Conservation (phyloP, 1,140 invertebrate species). For the Drosophila sp. region DNA sequence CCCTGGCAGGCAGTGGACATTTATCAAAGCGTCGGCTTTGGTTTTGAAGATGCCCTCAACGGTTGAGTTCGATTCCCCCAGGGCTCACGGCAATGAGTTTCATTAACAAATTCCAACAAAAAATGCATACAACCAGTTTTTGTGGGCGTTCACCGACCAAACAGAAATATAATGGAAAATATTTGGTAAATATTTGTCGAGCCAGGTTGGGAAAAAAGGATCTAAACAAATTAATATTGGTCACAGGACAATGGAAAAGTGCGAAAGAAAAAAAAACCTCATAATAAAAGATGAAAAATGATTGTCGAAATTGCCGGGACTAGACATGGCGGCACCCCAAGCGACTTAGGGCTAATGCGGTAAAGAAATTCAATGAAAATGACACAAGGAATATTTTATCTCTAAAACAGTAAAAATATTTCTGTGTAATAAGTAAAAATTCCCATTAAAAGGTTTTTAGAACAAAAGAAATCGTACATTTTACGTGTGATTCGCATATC, state of each 20-base stretch:
- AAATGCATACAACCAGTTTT: conserved; percentile 41
- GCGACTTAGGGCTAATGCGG: not conserved
- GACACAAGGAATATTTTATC: too few species aligned
- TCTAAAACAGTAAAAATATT: too few species aligned
- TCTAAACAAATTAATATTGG: conserved; percentile 21
- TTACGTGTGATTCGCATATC: too few species aligned
- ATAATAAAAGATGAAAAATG: conserved; percentile 52
- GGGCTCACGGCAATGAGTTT: conserved; percentile 49
- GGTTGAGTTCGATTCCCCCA: conserved; percentile 29
- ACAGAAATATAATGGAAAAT: conserved; percentile 63
- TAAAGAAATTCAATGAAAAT: not conserved
- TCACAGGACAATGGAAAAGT: conserved; percentile 45
- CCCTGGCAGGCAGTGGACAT: conserved; percentile 50
- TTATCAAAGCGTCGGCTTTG: conserved; percentile 70
- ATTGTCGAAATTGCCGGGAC: conserved; percentile 33
- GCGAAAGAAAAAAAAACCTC: conserved; percentile 27
- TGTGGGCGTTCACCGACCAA: conserved; percentile 6
- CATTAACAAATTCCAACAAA: conserved; percentile 64
- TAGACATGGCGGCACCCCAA: conserved; percentile 48
- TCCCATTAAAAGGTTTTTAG: too few species aligned
- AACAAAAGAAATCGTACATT: too few species aligned
- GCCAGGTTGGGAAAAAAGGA: conserved; percentile 20
- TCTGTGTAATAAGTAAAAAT: too few species aligned
- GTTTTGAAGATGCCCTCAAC: conserved; percentile 59
- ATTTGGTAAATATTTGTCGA: conserved; percentile 75